Evolutionary conservation across 92 coral and sea anemone genomes (phyloP).

Genomic region (Phenganax subtilis): DNA sequence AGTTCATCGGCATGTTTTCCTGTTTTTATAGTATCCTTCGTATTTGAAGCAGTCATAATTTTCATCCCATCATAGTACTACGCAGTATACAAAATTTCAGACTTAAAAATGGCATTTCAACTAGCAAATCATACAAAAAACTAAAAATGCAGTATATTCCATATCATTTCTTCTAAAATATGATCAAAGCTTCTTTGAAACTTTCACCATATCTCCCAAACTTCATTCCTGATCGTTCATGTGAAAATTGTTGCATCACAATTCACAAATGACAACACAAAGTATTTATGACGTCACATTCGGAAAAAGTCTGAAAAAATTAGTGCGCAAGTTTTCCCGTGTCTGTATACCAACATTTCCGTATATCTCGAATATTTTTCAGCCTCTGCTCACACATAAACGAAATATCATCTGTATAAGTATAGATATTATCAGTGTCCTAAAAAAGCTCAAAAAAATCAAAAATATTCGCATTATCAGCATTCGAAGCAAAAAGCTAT

Average conservation of each 20-base stretch:
- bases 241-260: slow-evolving; percentile 17
- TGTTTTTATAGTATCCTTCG: slow-evolving; percentile 46
- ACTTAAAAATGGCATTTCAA: neutral
- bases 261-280: neutral
- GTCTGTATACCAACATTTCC: neutral
- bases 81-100: too few species aligned
- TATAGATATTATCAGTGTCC: too few species aligned
- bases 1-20: slow-evolving; percentile 45
- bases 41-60: neutral
- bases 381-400: too few species aligned
- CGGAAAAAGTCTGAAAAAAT: neutral
- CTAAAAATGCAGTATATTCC: neutral
- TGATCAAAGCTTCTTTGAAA: too few species aligned
- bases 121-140: neutral
- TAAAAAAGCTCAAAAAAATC: too few species aligned
- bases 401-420: too few species aligned
- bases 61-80: too few species aligned
- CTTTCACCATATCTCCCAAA: neutral
- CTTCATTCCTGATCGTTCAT: neutral
- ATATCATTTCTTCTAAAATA: neutral
- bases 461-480: too few species aligned
- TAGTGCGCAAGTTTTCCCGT: neutral
- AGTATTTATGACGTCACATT: neutral
- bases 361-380: too few species aligned
- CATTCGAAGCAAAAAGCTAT: too few species aligned